Evolutionary conservation across 2,797 vertebrate genomes (phyloP), one percentile per base, ranked within the genome.

Genomic region (Okamejei kenojei): DNA sequence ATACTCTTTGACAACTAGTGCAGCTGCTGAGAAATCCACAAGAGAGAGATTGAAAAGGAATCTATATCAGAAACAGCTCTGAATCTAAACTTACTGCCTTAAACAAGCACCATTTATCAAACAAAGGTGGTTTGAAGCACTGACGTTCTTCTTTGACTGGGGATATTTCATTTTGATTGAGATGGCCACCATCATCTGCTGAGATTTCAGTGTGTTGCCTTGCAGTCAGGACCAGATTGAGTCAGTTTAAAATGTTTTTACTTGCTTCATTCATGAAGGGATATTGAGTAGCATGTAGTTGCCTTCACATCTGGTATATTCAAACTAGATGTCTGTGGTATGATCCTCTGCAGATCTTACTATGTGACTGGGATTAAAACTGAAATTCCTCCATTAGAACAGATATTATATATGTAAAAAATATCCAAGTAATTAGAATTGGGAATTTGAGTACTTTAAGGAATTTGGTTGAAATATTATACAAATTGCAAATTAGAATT

Each of bases 401-500:
- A 76, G 45, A 74, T 17, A 92, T 76, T 58, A 38, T 71, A 92
- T 10, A 76, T 92, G 90, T 74, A 54, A 74, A 92, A 45, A 74
- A 76, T 17, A 23, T 76, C 71, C 6, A 3, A 88, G 84, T 88
- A 88, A 68, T 88, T 88, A 68, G 84, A 88, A 19, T 88, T 88
- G 84, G 71, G 71, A 73, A 91, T 91, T 91, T 54, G 68, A 73
- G 38, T 23, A 74, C 71, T 73, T 91, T 74, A 29, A 91, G 19
- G 84, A 54, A 45, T 91, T 92, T 38, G 68, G 71, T 58, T 76
- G 38, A 74, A 92, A 54, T 74, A 74, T 76, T 74, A 74, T 29
- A 45, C 90, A 73, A 45, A 45, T 21, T 54, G 71, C 29, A 92
- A 76, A 92, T 92, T 92, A 92, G 73, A 54, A 92, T n/a, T 91